Conservation (phyloP, 2,797 vertebrate genomes). For the Holocentrus rufus region DNA sequence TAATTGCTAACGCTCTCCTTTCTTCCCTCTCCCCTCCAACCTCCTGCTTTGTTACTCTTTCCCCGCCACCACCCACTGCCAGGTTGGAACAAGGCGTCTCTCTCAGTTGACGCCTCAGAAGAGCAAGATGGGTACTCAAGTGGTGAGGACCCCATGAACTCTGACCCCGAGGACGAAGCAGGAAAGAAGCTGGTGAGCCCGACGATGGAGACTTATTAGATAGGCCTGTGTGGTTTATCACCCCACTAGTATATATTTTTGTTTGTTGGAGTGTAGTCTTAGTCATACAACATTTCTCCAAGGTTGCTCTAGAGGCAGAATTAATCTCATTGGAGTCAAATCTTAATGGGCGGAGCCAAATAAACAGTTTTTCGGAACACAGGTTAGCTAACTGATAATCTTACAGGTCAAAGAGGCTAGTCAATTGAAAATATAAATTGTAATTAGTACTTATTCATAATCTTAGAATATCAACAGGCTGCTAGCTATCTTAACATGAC, state of each 20-base stretch:
- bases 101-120: slow-evolving; percentile 87
- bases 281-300: not conserved
- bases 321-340: too few relatives aligned
- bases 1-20: not conserved
- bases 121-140: slow-evolving; percentile 92
- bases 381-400: too few relatives aligned
- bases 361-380: too few relatives aligned
- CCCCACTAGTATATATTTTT: not conserved
- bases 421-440: too few relatives aligned
- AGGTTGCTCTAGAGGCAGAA: too few relatives aligned
- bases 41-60: not conserved
- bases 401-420: too few relatives aligned
- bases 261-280: not conserved
- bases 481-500: too few relatives aligned
- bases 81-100: slow-evolving; percentile 90
- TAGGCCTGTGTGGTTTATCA: not conserved
- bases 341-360: too few relatives aligned
- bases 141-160: slow-evolving; percentile 88
- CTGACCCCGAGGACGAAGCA: slow-evolving; percentile 89
- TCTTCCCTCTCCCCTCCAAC: not conserved
- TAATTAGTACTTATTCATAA: too few relatives aligned
- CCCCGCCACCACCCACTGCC: slow-evolving; percentile 1
- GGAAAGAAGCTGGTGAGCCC: slow-evolving; percentile 87
- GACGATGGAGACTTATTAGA: not conserved
- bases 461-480: too few relatives aligned